A percentile compares a stretch with the other conserved stretches of the same genome.
These are phyloP conservation scores for Talpa occidentalis DNA, from an alignment of 2,113 vertebrate species.

Conservation along the genomic window DNA sequence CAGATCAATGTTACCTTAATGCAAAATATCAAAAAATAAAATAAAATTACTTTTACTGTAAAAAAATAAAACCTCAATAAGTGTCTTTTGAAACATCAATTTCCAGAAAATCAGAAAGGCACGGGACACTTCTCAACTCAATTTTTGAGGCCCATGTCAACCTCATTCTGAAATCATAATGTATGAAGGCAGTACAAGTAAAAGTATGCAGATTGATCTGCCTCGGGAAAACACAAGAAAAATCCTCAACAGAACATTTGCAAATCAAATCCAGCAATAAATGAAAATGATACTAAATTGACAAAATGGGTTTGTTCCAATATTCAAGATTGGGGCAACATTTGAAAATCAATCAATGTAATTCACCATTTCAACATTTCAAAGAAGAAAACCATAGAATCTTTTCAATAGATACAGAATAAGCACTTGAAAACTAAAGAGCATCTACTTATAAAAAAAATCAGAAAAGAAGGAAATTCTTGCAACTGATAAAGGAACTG, in stretches of 20 bases:
- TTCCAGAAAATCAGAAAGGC: background rate
- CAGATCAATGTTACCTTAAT: too few species aligned
- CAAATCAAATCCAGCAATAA: background rate
- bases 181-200: background rate
- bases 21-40: too few species aligned
- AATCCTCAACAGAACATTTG: background rate
- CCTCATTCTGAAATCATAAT: background rate
- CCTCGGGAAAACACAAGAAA: background rate
- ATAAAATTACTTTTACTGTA: too few species aligned
- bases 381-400: background rate
- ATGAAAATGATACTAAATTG: background rate
- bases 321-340: background rate
- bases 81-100: background rate
- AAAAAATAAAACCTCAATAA: background rate
- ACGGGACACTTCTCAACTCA: background rate
- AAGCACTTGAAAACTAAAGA: background rate
- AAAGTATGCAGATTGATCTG: background rate
- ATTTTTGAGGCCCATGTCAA: background rate
- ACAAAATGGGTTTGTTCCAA: background rate
- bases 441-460: background rate
- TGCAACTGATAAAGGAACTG: background rate
- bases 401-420: background rate
- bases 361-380: constrained; percentile 10
- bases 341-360: background rate
- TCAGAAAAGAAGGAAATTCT: background rate